Percentiles rank a stretch among this genome's conserved stretches.
Evolutionary conservation across 2,888 invertebrate species (phyloP).

Genomic region (Amphipyra tragopoginis): DNA sequence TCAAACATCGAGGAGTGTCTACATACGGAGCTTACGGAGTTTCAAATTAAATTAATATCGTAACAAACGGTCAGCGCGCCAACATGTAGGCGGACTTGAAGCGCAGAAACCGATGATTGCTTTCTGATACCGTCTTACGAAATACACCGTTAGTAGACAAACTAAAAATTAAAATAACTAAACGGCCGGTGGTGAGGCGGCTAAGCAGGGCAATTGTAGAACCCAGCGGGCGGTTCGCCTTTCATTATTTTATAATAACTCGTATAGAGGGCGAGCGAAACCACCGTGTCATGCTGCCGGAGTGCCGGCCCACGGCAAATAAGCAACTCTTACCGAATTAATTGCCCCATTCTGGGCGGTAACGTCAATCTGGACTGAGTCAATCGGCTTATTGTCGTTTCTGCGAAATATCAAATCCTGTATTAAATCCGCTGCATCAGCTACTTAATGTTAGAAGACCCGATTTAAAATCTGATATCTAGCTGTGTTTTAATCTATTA

Average conservation of each 20-base stretch:
- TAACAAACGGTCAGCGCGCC: slow-evolving; percentile 57
- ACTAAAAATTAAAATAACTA: slow-evolving; percentile 90
- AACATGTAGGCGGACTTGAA: slow-evolving; percentile 74
- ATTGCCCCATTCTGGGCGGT: slow-evolving; percentile 86
- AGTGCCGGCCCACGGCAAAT: slow-evolving; percentile 70
- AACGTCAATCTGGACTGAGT: slow-evolving; percentile 76
- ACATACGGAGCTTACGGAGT: slow-evolving; percentile 39
- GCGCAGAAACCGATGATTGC: slow-evolving; percentile 70
- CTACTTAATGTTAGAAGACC: slow-evolving; percentile 28
- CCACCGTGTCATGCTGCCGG: slow-evolving; percentile 82
- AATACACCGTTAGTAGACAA: slow-evolving; percentile 87
- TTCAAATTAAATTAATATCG: slow-evolving; percentile 70
- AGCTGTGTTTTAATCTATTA: no score
- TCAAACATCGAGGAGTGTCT: slow-evolving; percentile 66
- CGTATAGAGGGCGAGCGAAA: slow-evolving; percentile 83
- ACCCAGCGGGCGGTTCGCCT: slow-evolving; percentile 87
- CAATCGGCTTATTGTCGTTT: slow-evolving; percentile 71
- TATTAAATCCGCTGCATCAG: slow-evolving; percentile 20
- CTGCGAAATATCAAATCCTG: slow-evolving; percentile 59
- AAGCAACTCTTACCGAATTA: slow-evolving; percentile 85
- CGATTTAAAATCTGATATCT: not conserved
- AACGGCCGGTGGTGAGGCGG: slow-evolving; percentile 84
- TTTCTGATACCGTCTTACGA: slow-evolving; percentile 80
- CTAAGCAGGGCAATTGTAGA: slow-evolving; percentile 89
- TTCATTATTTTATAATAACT: slow-evolving; percentile 90